A percentile compares a stretch with the other conserved stretches of the same genome.
These are phyloP conservation scores for Mionectes olivaceus DNA, from an alignment of 2,797 vertebrate genomes.

Conservation along the genomic window DNA sequence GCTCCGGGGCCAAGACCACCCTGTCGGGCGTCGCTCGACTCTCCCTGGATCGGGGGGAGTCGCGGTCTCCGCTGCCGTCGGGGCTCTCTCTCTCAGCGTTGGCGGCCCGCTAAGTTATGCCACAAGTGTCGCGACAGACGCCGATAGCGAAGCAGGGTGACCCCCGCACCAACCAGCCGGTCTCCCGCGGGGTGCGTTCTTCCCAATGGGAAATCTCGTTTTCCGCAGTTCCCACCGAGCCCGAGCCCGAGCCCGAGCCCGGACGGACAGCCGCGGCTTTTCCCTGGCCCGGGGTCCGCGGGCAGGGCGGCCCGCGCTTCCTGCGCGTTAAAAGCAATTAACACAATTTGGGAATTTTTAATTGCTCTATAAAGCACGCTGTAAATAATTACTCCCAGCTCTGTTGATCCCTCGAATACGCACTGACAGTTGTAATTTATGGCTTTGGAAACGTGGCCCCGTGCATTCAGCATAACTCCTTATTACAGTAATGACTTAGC, in stretches of 20 bases:
- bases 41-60: no score
- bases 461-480: conserved; percentile 75
- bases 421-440: conserved; percentile 82
- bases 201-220: neutral
- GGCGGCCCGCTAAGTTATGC: rapidly evolving
- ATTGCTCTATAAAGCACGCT: conserved; percentile 79
- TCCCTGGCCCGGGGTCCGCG: neutral
- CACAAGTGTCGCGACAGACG: neutral
- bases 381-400: conserved; percentile 80
- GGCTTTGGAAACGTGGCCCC: conserved; percentile 70
- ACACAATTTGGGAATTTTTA: conserved; percentile 79
- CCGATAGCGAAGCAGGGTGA: rapidly evolving
- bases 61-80: neutral
- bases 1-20: neutral
- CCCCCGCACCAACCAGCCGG: neutral
- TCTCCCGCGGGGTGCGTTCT: rapidly evolving
- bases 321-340: conserved; percentile 74
- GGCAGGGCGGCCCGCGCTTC: conserved; percentile 39
- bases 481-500: conserved; percentile 79
- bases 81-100: neutral
- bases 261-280: neutral
- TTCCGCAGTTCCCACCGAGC: neutral
- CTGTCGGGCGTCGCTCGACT: no score
- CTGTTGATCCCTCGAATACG: conserved; percentile 72
- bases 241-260: neutral